Base-by-base conservation (phyloP, 92 coral and sea anemone species). In the Siderastrea siderea region DNA sequence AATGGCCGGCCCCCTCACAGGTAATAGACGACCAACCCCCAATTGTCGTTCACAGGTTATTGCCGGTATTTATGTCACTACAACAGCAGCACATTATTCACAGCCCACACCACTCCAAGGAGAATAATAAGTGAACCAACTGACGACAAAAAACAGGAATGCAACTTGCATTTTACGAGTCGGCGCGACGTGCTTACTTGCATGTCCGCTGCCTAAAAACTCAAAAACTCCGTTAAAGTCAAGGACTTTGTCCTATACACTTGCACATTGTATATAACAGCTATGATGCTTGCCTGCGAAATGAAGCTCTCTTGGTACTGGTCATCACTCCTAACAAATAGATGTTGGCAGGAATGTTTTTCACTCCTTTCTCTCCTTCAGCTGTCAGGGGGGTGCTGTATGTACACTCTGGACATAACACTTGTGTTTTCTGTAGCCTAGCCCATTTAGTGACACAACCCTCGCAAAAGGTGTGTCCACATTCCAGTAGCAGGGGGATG, bases 401-500 rank as follows among this genome's bases (percentile, higher is more conserved):
- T 17, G 83, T 68, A 71, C 99, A 97, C 64, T 93, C 93, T 64
- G 95, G 98, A 79, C 99, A 97, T 38, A 69, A 71, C 50, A 97
- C 84, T 58, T 88, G 90, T 8, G 94, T 90, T 52, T 89, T 91
- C 54, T 96, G 91, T 48, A 84, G 65, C 52, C 96, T 91, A 12
- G 96, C 92, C 85, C 94, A 90, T 71, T 97, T 97, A 17, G 87
- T 82, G 45, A 97, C 60, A 58, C 99, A 97, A 15, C 95, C 95
- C 19, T 97, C 96, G 52, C 99, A 97, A 73, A 84, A 96, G 1
- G 99, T 97, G 67, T 97, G 99, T 15, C 96, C 98, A 87, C 99
- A 97, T 9, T 90, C 94, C 85, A 97, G 86, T 38, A 97, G 65
- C 9, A 92, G 44, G 2, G 99, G 99, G 46, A 97, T 89, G n/a